phyloP scores from a whole-genome alignment of 2,888 invertebrate species.

The Mesorhabditis spiculigera region DNA sequence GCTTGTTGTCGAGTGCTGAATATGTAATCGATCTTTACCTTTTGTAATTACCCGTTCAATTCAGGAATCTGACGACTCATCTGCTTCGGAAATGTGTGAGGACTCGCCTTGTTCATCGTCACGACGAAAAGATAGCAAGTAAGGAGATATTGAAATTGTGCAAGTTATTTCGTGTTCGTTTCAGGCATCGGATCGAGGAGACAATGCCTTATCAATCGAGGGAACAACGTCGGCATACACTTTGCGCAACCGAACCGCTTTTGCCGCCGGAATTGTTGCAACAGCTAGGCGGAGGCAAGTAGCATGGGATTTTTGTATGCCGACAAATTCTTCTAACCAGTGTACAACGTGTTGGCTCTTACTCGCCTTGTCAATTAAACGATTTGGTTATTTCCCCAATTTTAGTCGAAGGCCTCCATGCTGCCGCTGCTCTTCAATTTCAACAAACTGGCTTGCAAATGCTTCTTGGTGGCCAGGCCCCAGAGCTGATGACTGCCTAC shows the following conservation, averaged over 20 bases:
- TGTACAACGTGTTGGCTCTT: too few species aligned
- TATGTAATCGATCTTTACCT: constrained; percentile 30
- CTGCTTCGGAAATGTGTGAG: constrained; percentile 41
- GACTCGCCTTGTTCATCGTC: constrained; percentile 25
- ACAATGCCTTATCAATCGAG: neutral
- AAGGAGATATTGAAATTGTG: constrained; percentile 21
- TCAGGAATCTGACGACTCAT: constrained; percentile 53
- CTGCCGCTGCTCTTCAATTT: constrained; percentile 11
- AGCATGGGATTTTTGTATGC: constrained; percentile 17
- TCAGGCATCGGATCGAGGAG: neutral
- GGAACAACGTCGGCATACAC: constrained; percentile 40
- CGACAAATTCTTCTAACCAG: constrained; percentile 10
- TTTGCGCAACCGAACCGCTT: constrained; percentile 47
- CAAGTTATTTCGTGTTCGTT: neutral
- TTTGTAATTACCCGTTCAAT: constrained; percentile 8
- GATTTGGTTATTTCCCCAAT: too few species aligned
- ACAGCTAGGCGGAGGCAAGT: constrained; percentile 17
- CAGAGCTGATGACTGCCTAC: constrained; percentile 18
- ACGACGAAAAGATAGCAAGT: constrained; percentile 15
- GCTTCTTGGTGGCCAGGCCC: neutral
- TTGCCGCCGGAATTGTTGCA: constrained; percentile 32
- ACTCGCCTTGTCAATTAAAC: too few species aligned
- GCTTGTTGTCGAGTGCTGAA: constrained; percentile 43
- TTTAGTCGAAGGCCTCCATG: neutral
- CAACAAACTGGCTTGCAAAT: neutral